Conservation (phyloP, 2,888 invertebrate genomes). For the Drosophila setosimentum region DNA sequence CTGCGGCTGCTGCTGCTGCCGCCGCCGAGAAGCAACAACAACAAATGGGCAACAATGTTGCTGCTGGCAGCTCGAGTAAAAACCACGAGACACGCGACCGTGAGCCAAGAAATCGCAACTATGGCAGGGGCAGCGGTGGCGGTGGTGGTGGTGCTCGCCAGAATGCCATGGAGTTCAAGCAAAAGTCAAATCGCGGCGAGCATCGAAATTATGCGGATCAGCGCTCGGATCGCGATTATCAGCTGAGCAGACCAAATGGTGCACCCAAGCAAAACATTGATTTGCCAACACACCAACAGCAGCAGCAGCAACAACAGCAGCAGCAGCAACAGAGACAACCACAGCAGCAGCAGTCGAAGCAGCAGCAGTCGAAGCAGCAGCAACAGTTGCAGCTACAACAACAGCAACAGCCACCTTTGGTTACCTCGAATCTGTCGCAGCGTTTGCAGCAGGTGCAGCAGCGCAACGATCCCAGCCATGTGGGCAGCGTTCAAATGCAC, state of each 20-base stretch:
- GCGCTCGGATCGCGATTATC: conserved; percentile 53
- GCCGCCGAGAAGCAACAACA: conserved; percentile 21
- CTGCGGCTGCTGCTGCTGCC: conserved; percentile 14
- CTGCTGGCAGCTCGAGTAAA: conserved; percentile 13
- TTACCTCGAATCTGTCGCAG: conserved; percentile 81
- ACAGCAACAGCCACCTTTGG: conserved; percentile 44
- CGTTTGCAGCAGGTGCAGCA: conserved; percentile 83
- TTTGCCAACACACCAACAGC: conserved; percentile 45
- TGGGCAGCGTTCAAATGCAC: conserved; percentile 85
- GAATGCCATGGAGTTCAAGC: conserved; percentile 84
- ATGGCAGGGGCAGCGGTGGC: conserved; percentile 53
- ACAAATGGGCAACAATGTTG: conserved; percentile 9
- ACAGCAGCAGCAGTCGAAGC: conserved; percentile 37
- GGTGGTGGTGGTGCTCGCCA: conserved; percentile 58
- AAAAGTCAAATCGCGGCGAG: conserved; percentile 65
- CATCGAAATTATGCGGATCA: conserved; percentile 52
- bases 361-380: conserved; percentile 36
- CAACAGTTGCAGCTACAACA: conserved; percentile 32
- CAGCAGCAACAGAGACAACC: conserved; percentile 62
- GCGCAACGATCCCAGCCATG: conserved; percentile 84
- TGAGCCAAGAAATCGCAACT: conserved; percentile 59
- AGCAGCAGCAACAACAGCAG: conserved; percentile 49
- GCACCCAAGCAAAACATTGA: conserved; percentile 46
- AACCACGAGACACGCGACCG: conserved; percentile 36
- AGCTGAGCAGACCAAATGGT: conserved; percentile 40